phyloP scores from a whole-genome alignment of 2,797 vertebrate species.

The Sarcophilus harrisii region DNA sequence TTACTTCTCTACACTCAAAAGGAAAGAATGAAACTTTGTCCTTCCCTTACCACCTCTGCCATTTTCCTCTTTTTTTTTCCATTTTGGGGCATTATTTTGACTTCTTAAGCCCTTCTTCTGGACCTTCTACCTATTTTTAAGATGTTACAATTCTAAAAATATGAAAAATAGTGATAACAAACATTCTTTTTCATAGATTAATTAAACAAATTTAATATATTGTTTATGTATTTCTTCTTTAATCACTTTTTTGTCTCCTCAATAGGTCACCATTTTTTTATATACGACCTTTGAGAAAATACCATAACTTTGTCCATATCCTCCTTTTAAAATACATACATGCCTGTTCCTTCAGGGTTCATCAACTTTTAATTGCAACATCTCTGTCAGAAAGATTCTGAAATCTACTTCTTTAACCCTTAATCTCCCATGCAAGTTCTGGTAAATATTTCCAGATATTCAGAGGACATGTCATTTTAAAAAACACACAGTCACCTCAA shows the following conservation, averaged over 20 bases:
- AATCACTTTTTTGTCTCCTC: slow-evolving; percentile 38
- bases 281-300: background rate
- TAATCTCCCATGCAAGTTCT: background rate
- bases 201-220: slow-evolving; percentile 43
- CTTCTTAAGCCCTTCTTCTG: slow-evolving; percentile 48
- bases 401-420: background rate
- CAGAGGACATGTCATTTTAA: background rate
- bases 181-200: slow-evolving; percentile 12
- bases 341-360: background rate
- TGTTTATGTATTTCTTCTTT: background rate
- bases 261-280: slow-evolving; percentile 24
- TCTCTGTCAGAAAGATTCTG: background rate
- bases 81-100: slow-evolving; percentile 52
- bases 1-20: slow-evolving; percentile 65
- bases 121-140: slow-evolving; percentile 57
- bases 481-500: background rate
- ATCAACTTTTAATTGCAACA: background rate
- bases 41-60: background rate
- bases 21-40: slow-evolving; percentile 51
- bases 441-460: background rate
- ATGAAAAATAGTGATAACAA: slow-evolving; percentile 20
- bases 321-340: background rate
- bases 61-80: slow-evolving; percentile 64
- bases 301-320: background rate
- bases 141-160: slow-evolving; percentile 17